Percentiles rank a stretch among this genome's conserved stretches.
Evolutionary conservation across 2,797 vertebrate species (phyloP).

Genomic region (Columba guinea): DNA sequence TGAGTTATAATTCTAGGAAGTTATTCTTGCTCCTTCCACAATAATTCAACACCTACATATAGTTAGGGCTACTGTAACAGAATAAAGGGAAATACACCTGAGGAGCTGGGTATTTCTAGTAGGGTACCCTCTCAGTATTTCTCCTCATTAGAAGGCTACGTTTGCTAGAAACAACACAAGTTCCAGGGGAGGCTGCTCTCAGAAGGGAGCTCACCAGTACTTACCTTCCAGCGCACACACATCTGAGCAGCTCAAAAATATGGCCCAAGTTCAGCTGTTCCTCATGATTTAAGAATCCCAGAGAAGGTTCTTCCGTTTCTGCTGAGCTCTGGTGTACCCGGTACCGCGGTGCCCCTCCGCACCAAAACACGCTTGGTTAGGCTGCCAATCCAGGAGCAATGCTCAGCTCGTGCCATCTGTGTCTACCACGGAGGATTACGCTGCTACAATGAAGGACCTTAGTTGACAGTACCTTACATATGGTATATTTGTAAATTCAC

Average conservation of each 20-base stretch:
- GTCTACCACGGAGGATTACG: background rate
- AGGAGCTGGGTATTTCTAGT: background rate
- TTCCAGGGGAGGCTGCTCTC: background rate
- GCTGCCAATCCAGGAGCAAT: accelerated
- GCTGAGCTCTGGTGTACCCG: background rate
- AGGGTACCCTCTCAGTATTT: background rate
- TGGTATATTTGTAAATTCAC: background rate
- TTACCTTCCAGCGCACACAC: background rate
- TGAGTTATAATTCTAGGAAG: background rate
- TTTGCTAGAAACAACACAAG: background rate
- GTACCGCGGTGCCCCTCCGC: background rate
- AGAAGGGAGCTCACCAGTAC: background rate
- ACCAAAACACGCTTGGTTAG: background rate
- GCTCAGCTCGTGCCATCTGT: background rate
- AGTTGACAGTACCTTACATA: background rate
- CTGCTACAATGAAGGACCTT: background rate
- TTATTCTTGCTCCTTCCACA: background rate
- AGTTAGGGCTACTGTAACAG: background rate
- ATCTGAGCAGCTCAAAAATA: background rate
- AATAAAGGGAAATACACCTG: background rate
- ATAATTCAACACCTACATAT: background rate
- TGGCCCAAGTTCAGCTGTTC: background rate
- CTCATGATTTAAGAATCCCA: background rate
- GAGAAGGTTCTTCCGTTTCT: background rate
- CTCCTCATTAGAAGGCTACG: background rate